Percentiles rank a stretch among this genome's conserved stretches.
These are phyloP conservation scores for Meloidogyne exigua DNA, from an alignment of 1,140 invertebrate genomes.

Conservation along the genomic window DNA sequence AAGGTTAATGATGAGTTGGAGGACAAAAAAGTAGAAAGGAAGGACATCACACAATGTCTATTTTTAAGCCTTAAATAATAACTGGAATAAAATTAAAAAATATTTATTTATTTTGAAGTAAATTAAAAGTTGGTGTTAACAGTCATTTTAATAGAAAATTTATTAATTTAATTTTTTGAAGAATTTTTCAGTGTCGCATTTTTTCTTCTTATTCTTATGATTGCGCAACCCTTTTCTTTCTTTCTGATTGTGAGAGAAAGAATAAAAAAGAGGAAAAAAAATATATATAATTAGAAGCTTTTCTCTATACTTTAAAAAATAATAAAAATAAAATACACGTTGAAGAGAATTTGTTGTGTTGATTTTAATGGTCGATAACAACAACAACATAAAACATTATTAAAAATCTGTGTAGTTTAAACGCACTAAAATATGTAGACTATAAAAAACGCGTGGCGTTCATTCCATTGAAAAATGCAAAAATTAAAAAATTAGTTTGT, in stretches of 20 bases:
- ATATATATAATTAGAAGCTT: not conserved
- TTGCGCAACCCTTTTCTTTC: not conserved
- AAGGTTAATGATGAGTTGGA: not conserved
- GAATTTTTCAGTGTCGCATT: not conserved
- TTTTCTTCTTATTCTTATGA: not conserved
- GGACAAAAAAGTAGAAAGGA: not conserved
- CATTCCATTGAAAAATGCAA: not conserved
- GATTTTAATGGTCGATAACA: not conserved
- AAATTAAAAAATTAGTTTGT: not conserved
- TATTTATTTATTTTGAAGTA: too few species aligned
- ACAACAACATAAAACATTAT: not conserved
- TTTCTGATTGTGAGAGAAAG: too few species aligned
- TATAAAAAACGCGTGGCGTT: not conserved
- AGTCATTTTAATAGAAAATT: too few species aligned
- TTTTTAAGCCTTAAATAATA: not conserved
- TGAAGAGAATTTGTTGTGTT: too few species aligned
- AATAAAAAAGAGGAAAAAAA: not conserved
- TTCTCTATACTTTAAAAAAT: too few species aligned
- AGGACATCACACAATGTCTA: not conserved
- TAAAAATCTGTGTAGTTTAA: too few species aligned
- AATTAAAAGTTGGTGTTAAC: too few species aligned
- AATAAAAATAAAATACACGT: conserved; percentile 3
- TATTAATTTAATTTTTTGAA: not conserved
- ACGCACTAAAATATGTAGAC: not conserved
- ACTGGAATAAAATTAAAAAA: too few species aligned